Evolutionary conservation across 2,888 invertebrate species (phyloP).

Genomic region (Chydorus sphaericus): DNA sequence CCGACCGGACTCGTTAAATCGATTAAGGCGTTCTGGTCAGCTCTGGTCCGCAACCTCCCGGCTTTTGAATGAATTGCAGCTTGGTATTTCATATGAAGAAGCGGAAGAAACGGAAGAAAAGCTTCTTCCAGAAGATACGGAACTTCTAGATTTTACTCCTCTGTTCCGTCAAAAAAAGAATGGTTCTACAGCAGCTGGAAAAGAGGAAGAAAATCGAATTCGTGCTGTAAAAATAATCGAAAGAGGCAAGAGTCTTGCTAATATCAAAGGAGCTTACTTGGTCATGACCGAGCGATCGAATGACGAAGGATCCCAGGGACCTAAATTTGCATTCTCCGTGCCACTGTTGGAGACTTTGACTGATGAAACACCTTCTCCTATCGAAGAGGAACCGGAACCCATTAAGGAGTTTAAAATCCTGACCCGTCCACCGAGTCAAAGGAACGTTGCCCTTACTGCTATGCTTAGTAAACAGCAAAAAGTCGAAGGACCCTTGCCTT

Average conservation of each 20-base stretch:
- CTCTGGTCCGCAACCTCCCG: conserved; percentile 68
- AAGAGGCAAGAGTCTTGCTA: neutral
- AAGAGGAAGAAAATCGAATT: neutral
- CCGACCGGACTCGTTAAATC: conserved; percentile 38
- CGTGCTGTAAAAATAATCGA: neutral
- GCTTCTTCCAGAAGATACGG: conserved; percentile 63
- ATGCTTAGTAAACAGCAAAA: neutral
- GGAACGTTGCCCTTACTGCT: neutral
- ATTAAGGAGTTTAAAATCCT: neutral
- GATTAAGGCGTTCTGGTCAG: conserved; percentile 44
- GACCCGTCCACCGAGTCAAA: neutral
- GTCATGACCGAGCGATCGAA: neutral
- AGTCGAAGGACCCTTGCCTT: neutral
- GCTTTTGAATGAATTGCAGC: conserved; percentile 49
- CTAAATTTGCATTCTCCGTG: neutral
- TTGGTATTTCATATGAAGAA: conserved; percentile 34
- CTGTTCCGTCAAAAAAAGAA: conserved; percentile 32
- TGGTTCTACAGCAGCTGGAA: neutral
- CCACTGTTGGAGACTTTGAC: neutral
- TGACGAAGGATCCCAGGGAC: no score
- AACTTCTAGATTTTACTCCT: conserved; percentile 63
- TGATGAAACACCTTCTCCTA: neutral
- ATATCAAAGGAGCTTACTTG: neutral
- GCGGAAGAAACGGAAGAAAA: conserved; percentile 39
- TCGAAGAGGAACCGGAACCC: neutral